Conservation (phyloP, 1,140 invertebrate genomes). For the Bombus confusus region DNA sequence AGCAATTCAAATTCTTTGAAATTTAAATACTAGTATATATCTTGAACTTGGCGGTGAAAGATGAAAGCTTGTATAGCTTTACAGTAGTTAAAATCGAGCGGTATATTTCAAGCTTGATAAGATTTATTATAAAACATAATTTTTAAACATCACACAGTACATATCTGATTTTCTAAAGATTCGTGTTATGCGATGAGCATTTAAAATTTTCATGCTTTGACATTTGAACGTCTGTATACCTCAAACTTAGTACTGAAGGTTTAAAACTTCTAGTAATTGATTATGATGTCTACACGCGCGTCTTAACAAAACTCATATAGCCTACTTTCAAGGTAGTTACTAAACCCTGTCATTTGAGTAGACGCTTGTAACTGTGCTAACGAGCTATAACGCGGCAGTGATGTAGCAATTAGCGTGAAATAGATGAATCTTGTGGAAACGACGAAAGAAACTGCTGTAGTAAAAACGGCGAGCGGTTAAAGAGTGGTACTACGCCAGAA, state of each 20-base stretch:
- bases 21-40: background rate
- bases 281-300: background rate
- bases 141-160: background rate
- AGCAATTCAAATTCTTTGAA: background rate
- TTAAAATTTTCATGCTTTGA: background rate
- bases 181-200: background rate
- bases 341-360: background rate
- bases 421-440: background rate
- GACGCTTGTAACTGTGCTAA: background rate
- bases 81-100: background rate
- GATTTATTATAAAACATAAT: background rate
- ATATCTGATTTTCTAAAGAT: too few relatives aligned
- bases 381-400: background rate
- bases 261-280: background rate
- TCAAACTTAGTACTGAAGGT: background rate
- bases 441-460: slow-evolving; percentile 1
- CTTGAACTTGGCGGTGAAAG: background rate
- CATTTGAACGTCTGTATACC: background rate
- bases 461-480: background rate
- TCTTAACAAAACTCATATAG: background rate
- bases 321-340: background rate
- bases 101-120: background rate
- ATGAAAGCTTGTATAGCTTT: background rate
- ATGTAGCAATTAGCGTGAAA: slow-evolving; percentile 11
- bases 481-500: background rate